These are phyloP conservation scores for Allophyes oxyacanthae DNA, from an alignment of 2,888 invertebrate genomes.

Conservation along the genomic window DNA sequence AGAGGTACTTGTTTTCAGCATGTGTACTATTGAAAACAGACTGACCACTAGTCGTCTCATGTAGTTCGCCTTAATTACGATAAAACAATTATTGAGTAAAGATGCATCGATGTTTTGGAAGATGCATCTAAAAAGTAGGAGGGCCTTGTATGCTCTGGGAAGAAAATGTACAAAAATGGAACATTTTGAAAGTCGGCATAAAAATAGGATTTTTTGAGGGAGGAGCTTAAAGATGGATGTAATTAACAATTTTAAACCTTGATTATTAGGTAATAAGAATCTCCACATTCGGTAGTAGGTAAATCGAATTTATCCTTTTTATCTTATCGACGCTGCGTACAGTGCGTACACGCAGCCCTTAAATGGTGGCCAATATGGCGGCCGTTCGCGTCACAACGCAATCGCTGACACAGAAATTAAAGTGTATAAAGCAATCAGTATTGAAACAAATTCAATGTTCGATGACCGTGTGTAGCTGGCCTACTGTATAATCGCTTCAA, in stretches of 20 bases:
- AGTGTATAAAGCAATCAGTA: slow-evolving; percentile 60
- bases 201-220: slow-evolving; percentile 27
- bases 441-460: slow-evolving; percentile 56
- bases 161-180: slow-evolving; percentile 37
- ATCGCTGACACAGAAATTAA: slow-evolving; percentile 34
- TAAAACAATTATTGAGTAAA: slow-evolving; percentile 24
- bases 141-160: slow-evolving; percentile 8
- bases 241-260: slow-evolving; percentile 33
- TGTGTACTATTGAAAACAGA: slow-evolving; percentile 18
- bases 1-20: slow-evolving; percentile 13
- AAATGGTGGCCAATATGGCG: slow-evolving; percentile 50
- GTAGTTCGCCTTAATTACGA: slow-evolving; percentile 37
- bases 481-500: slow-evolving; percentile 64
- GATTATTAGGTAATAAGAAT: slow-evolving; percentile 42
- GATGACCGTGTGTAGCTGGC: slow-evolving; percentile 66
- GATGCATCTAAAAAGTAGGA: slow-evolving; percentile 11
- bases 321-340: slow-evolving; percentile 43
- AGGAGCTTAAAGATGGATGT: slow-evolving; percentile 34
- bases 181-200: slow-evolving; percentile 36
- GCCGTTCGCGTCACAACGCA: slow-evolving; percentile 31
- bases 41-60: slow-evolving; percentile 42
- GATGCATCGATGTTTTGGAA: slow-evolving; percentile 10
- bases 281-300: slow-evolving; percentile 43
- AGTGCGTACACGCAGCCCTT: slow-evolving; percentile 35
- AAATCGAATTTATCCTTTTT: slow-evolving; percentile 28